Percentiles rank a stretch among this genome's conserved stretches.
Evolutionary conservation across 2,797 vertebrate genomes (phyloP).

Genomic region (Lithobates pipiens): DNA sequence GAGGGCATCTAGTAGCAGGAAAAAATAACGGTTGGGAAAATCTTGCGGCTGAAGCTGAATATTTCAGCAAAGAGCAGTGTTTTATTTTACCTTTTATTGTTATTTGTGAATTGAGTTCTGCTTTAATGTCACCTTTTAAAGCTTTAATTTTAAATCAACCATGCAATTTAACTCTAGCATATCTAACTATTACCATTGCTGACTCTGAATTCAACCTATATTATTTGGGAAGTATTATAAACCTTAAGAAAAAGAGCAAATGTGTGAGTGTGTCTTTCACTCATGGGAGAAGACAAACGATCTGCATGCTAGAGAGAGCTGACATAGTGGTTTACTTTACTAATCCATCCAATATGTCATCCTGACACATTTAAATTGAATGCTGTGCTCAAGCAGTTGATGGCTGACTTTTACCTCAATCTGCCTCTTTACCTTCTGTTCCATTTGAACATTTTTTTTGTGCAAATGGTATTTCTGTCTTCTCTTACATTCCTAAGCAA

Average conservation of each 20-base stretch:
- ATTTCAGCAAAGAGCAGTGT: too few relatives aligned
- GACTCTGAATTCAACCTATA: not conserved
- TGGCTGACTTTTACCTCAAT: not conserved
- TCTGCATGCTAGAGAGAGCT: not conserved
- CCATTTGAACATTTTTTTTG: not conserved
- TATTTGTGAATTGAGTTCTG: too few relatives aligned
- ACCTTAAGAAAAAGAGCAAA: not conserved
- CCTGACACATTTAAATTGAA: slow-evolving; percentile 13
- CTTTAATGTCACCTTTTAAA: too few relatives aligned
- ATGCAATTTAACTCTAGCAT: not conserved
- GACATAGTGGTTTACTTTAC: not conserved
- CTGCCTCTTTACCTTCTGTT: not conserved
- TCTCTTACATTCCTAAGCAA: not conserved
- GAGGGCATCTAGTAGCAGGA: too few relatives aligned
- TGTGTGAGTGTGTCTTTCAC: not conserved
- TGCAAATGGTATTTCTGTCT: not conserved
- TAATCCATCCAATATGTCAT: slow-evolving; percentile 13
- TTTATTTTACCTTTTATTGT: too few relatives aligned
- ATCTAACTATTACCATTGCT: not conserved
- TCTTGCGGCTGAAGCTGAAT: too few relatives aligned
- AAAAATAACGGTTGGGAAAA: too few relatives aligned
- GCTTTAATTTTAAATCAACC: too few relatives aligned
- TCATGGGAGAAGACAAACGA: slow-evolving; percentile 11
- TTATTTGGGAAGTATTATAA: not conserved
- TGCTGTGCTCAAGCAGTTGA: not conserved